phyloP scores from a whole-genome alignment of 2,113 vertebrate species.

The Condylura cristata region DNA sequence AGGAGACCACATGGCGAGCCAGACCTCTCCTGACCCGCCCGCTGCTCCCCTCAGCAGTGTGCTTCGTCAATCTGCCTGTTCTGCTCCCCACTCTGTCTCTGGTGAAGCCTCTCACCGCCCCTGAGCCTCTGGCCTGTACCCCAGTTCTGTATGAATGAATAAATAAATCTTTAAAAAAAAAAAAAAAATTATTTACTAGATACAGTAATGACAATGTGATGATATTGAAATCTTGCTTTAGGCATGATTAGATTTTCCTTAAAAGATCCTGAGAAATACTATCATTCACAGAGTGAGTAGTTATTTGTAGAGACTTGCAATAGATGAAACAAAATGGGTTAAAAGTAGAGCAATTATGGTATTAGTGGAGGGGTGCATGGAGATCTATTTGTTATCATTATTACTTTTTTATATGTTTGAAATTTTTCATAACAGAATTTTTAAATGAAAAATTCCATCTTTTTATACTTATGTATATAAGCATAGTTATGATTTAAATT shows the following conservation, averaged over 20 bases:
- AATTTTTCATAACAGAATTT: neutral
- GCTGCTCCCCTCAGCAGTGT: no score
- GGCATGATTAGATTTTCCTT: neutral
- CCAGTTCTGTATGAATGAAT: no score
- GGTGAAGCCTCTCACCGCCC: no score
- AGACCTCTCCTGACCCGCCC: no score
- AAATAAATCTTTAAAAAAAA: no score
- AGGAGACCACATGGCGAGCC: no score
- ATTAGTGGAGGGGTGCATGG: neutral
- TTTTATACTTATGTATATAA: neutral
- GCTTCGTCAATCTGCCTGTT: no score
- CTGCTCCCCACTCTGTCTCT: no score
- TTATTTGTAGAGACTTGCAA: neutral
- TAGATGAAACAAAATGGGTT: neutral
- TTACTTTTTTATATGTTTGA: neutral
- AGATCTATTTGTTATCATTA: neutral
- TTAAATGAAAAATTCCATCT: neutral
- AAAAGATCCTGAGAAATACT: neutral
- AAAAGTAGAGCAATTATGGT: neutral
- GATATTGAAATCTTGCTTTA: neutral
- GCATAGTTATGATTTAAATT: neutral
- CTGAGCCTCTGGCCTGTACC: no score
- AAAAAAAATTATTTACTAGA: neutral
- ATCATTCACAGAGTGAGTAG: neutral
- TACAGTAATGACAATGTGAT: neutral